phyloP scores from a whole-genome alignment of 2,888 invertebrate species.

The Drosophila mimica region DNA sequence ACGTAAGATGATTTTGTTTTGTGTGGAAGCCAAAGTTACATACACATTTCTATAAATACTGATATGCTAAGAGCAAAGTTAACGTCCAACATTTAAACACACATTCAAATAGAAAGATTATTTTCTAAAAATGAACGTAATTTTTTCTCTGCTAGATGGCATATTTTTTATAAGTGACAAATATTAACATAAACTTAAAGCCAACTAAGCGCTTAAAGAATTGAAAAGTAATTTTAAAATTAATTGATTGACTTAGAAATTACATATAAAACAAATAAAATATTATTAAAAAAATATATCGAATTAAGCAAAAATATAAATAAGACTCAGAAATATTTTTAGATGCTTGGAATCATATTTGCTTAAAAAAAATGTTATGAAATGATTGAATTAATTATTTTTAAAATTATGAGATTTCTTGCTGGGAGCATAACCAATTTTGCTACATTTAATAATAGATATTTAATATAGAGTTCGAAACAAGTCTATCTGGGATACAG shows the following conservation, averaged over 20 bases:
- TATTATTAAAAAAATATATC: not conserved
- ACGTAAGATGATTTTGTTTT: slow-evolving; percentile 70
- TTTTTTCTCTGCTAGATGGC: not conserved
- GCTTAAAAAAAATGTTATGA: not conserved
- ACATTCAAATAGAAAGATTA: slow-evolving; percentile 10
- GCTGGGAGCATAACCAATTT: not conserved
- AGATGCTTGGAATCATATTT: not conserved
- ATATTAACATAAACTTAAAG: not conserved
- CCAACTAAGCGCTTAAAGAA: not conserved
- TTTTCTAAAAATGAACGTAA: not conserved
- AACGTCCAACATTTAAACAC: slow-evolving; percentile 39
- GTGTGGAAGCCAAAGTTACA: slow-evolving; percentile 54
- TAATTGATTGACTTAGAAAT: not conserved
- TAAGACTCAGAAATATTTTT: not conserved
- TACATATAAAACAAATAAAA: not conserved
- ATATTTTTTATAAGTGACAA: not conserved
- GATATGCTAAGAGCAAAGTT: slow-evolving; percentile 38
- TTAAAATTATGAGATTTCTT: not conserved
- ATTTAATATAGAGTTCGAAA: not conserved
- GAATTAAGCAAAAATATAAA: not conserved
- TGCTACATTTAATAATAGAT: not conserved
- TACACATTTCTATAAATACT: slow-evolving; percentile 31
- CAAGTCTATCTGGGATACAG: not conserved
- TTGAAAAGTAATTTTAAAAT: not conserved
- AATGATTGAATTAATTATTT: not conserved